Evolutionary conservation across 1,140 invertebrate species (phyloP).

Genomic region (Anastrepha ludens): DNA sequence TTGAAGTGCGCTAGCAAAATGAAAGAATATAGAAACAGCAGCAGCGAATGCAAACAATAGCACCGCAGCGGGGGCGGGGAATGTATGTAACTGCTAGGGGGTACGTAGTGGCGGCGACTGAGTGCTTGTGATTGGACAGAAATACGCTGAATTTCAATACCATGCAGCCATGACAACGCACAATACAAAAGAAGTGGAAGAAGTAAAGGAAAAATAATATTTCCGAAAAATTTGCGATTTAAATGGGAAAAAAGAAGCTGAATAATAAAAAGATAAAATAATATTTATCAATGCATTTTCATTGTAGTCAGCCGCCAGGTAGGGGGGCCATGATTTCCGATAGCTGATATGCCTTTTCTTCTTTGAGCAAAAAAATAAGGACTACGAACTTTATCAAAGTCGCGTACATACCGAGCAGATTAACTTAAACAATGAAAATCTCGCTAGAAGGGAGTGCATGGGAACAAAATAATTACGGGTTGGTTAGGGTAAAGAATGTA

Average conservation of each 20-base stretch:
- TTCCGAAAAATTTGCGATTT: conserved; percentile 22
- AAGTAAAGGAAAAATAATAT: neutral
- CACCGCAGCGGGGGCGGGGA: neutral
- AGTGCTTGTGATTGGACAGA: neutral
- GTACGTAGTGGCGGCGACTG: neutral
- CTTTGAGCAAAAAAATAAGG: neutral
- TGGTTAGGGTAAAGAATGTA: neutral
- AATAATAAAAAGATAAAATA: neutral
- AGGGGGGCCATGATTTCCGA: neutral
- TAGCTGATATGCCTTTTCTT: neutral
- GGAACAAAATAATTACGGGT: neutral
- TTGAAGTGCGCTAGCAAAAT: neutral
- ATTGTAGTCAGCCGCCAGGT: neutral
- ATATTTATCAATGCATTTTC: conserved; percentile 35
- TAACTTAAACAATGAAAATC: neutral
- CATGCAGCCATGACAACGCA: conserved; percentile 24
- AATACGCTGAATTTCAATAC: conserved; percentile 33
- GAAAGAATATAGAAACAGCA: neutral
- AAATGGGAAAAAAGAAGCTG: neutral
- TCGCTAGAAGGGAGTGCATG: too few relatives aligned
- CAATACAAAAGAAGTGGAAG: neutral
- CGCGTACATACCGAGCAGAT: neutral
- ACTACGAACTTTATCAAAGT: neutral
- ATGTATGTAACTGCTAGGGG: neutral
- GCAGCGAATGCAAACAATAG: conserved; percentile 7